These are phyloP conservation scores for Psilopsiagon aymara DNA, from an alignment of 2,113 vertebrate species.

Conservation along the genomic window DNA sequence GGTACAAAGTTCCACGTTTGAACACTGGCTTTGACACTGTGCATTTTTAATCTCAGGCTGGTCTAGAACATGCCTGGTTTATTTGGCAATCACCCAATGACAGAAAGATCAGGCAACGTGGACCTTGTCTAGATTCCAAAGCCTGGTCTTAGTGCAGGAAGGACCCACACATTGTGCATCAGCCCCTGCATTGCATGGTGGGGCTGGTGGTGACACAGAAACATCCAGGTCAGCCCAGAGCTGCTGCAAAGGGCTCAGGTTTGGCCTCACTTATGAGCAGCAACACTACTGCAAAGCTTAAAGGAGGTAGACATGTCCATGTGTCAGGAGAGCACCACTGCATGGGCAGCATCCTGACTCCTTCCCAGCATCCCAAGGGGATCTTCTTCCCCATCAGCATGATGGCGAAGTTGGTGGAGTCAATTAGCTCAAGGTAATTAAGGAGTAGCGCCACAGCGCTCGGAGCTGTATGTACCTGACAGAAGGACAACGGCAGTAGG, in stretches of 20 bases:
- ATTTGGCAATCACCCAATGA: not conserved
- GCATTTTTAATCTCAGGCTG: not conserved
- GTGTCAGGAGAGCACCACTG: not conserved
- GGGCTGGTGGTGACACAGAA: not conserved
- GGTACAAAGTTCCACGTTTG: not conserved
- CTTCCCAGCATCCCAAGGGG: not conserved
- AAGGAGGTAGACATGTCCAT: not conserved
- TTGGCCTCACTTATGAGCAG: not conserved
- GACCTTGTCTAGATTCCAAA: not conserved
- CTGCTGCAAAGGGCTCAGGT: not conserved
- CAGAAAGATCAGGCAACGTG: not conserved
- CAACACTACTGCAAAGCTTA: not conserved
- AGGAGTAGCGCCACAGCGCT: not conserved
- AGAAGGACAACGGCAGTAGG: not conserved
- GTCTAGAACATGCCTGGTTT: not conserved
- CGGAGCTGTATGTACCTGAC: rapidly evolving
- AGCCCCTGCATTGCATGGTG: not conserved
- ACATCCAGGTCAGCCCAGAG: not conserved
- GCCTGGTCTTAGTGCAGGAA: not conserved
- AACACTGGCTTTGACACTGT: not conserved
- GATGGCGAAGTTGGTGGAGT: not conserved
- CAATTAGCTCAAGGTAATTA: rapidly evolving
- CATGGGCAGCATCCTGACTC: rapidly evolving
- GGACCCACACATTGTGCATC: not conserved
- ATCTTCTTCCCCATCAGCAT: not conserved